Base-by-base conservation (phyloP, 2,113 vertebrate genomes). In the Phasianus colchicus region DNA sequence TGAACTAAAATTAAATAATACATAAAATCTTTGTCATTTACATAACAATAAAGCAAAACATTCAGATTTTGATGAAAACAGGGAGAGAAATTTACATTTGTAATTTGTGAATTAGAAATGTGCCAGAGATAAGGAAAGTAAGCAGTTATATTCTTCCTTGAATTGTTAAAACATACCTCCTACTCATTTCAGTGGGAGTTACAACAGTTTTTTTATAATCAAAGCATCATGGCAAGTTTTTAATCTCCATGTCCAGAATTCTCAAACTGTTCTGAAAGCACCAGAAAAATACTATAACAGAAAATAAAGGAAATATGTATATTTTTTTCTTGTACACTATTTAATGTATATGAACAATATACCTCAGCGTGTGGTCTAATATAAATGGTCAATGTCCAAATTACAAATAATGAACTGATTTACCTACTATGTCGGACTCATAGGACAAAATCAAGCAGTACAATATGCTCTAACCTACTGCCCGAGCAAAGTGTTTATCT, bases 91-190 rank as follows among this genome's bases (percentile, higher is more conserved):
- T 43, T 86, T 83, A 5, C 29, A 83, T 83, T 94, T 67, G 21
- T 88, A 67, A 47, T 81, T 29, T 77, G 29, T 88, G 61, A 76
- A 81, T 81, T 72, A 95, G 47, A 64, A 86, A 91, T 83, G 13
- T 90, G 38, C 32, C 69, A 86, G 27, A 74, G 42, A 74, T 66
- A 86, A 42, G 34, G 43, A 81, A 92, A 89, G 8, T n/a, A 55
- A 83, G 36, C 7, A 64, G 27, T 48, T 89, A 77, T 50, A 58
- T 42, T 88, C 7, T 74, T 6, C 9, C 34, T 50, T 71, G 34
- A 90, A 92, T 20, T 75, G 86, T 50, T 60, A 81, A 86, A 92
- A 93, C 32, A 81, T 71, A 21, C 22, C 52, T 90, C 65, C 73
- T 88, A 55, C 52, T 86, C 38, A 83, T 71, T 86, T 71, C 17